Base-by-base conservation (phyloP, 2,797 vertebrate species). In the Acanthurus leucopareius region DNA sequence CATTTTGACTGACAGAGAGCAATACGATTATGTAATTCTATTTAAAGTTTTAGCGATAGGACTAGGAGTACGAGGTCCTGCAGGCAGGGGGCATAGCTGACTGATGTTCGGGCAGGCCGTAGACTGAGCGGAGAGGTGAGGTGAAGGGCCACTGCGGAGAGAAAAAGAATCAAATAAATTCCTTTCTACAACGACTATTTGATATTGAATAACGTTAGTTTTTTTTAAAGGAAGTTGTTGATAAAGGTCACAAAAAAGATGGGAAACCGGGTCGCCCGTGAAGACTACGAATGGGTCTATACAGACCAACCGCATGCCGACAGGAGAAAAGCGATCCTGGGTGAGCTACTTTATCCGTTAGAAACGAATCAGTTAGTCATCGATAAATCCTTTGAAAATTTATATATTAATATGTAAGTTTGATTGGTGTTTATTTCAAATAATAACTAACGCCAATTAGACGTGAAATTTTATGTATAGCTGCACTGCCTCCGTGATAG, bases 241-340 rank as follows among this genome's bases (percentile, higher is more conserved):
- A 17, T 17, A 28, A 6, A 4, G 15, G 9, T 13, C 5, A 11
- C 3, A 25, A 77, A 63, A 35, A 79, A 65, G 0, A 99, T 99
- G 98, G 97, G 97, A 5, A 98, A 95, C 70, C 85, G 91, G 0
- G 96, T 97, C 0, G 94, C 94, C 0, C 96, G 97, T 0, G 97
- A 98, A 10, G 97, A 99, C 75, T 99, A 95, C 57, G 97, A 99
- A 62, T 99, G 98, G 98, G 97, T 97, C 2, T 99, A 98, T 32
- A 97, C 96, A 2, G 98, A 99, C 70, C 96, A 99, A 93, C 98
- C 97, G 0, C 98, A 99, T 40, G 96, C 97, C 1, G 94, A 95
- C 86, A 91, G 97, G 70, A 96, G 98, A 73, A 97, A 94, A 81
- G 95, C 96, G 87, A 99, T 99, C 48, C 78, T 99, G 78, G 96